A percentile compares a stretch with the other conserved stretches of the same genome.
Conservation (phyloP, 2,888 invertebrate genomes). For the Cheilosia vernalis region DNA sequence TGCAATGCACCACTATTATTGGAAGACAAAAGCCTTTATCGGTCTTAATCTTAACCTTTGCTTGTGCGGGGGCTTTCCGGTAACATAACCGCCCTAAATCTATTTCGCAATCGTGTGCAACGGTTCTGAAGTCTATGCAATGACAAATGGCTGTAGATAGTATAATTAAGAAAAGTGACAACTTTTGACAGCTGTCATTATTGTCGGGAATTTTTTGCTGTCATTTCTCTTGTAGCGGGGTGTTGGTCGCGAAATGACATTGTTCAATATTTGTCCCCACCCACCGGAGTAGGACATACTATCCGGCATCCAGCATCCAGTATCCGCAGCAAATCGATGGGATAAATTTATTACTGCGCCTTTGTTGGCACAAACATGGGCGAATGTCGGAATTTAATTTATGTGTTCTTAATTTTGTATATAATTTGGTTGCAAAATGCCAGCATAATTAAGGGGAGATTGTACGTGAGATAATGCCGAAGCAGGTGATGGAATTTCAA, state of each 20-base stretch:
- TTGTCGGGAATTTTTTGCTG: constrained; percentile 30
- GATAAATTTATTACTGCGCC: constrained; percentile 65
- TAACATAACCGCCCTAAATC: not conserved
- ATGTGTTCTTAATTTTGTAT: constrained; percentile 67
- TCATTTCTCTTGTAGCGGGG: constrained; percentile 9
- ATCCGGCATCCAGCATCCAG: constrained; percentile 9
- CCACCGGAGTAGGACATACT: not conserved
- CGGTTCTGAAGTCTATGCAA: constrained; percentile 29
- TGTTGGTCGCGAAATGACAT: constrained; percentile 37
- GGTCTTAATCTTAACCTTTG: not conserved
- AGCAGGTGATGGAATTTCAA: constrained; percentile 59
- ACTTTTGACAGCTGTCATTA: constrained; percentile 60
- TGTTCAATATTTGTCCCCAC: constrained; percentile 36
- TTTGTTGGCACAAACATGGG: not conserved
- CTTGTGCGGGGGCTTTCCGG: not conserved
- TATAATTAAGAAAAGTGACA: constrained; percentile 47
- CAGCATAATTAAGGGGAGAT: constrained; percentile 49
- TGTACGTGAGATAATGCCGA: constrained; percentile 58
- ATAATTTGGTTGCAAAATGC: constrained; percentile 48
- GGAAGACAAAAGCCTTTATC: constrained; percentile 18
- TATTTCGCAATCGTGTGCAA: constrained; percentile 33
- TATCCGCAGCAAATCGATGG: constrained; percentile 46
- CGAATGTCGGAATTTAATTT: constrained; percentile 47
- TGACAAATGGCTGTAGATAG: constrained; percentile 22
- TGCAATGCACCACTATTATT: constrained; percentile 49